These are phyloP conservation scores for Mactromeris polynyma DNA, from an alignment of 2,888 invertebrate species.

Conservation along the genomic window DNA sequence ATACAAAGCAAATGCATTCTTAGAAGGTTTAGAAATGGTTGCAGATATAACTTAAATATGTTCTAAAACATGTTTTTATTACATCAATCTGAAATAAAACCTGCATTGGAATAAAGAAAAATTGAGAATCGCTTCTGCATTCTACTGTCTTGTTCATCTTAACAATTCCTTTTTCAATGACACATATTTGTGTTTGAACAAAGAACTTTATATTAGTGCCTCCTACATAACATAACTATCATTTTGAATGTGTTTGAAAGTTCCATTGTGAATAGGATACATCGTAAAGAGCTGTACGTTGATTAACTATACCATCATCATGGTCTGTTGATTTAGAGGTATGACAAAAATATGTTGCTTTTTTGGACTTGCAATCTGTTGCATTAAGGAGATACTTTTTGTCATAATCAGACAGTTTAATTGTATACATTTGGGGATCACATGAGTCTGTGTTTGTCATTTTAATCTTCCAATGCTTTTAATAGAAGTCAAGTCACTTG, in stretches of 20 bases:
- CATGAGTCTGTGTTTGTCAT: background rate
- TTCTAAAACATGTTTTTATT: background rate
- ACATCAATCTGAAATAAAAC: background rate
- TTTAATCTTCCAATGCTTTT: background rate
- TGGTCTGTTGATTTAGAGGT: background rate
- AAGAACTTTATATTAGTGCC: background rate
- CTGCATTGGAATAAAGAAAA: background rate
- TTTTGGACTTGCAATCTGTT: background rate
- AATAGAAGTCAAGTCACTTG: slow-evolving; percentile 26
- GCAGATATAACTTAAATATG: background rate
- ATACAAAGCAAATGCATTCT: background rate
- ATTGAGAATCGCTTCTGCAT: background rate
- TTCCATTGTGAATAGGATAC: too few relatives aligned
- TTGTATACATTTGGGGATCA: background rate
- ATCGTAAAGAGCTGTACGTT: too few relatives aligned
- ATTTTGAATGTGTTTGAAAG: too few relatives aligned
- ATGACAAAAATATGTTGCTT: background rate
- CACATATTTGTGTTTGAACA: background rate
- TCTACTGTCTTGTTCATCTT: background rate
- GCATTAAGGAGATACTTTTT: background rate
- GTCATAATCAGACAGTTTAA: background rate
- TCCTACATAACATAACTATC: too few relatives aligned
- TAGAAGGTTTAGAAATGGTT: background rate
- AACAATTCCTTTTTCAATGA: background rate
- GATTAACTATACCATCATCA: too few relatives aligned